Evolutionary conservation across 2,888 invertebrate species (phyloP).

Genomic region (Brachyopa scutellaris): DNA sequence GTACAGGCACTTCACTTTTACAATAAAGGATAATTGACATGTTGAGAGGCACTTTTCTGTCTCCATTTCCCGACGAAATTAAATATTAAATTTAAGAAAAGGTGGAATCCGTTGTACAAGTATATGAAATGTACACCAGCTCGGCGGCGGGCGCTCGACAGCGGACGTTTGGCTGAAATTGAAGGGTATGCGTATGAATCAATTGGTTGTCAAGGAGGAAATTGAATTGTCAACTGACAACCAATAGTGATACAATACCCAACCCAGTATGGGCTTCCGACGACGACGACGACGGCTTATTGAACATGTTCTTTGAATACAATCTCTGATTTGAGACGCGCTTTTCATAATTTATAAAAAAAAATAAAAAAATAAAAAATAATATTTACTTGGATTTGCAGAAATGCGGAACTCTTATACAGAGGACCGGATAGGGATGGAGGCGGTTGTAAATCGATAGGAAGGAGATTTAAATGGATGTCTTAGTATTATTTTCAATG

Average conservation of each 20-base stretch:
- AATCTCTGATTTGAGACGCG: conserved; percentile 57
- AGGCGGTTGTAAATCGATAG: neutral
- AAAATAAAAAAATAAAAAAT: neutral
- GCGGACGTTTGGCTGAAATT: conserved; percentile 18
- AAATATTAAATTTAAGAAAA: conserved; percentile 72
- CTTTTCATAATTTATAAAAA: conserved; percentile 56
- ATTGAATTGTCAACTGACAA: conserved; percentile 71
- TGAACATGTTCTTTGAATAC: conserved; percentile 49
- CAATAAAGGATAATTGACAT: conserved; percentile 72
- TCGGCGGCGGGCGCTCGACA: neutral
- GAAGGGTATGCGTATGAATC: conserved; percentile 57
- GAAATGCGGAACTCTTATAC: neutral
- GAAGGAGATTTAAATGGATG: neutral
- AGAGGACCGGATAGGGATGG: neutral
- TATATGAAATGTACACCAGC: conserved; percentile 64
- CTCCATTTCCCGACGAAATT: conserved; percentile 62
- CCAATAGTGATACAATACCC: conserved; percentile 60
- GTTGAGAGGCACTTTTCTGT: conserved; percentile 67
- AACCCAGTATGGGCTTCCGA: conserved; percentile 27
- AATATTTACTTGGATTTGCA: neutral
- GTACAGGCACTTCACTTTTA: conserved; percentile 63
- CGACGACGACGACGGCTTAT: conserved; percentile 49
- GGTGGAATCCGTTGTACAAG: conserved; percentile 51
- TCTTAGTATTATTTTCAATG: neutral
- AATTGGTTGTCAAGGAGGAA: conserved; percentile 71